phyloP scores from a whole-genome alignment of 1,140 invertebrate genomes.

The Leptoteleia sp. region DNA sequence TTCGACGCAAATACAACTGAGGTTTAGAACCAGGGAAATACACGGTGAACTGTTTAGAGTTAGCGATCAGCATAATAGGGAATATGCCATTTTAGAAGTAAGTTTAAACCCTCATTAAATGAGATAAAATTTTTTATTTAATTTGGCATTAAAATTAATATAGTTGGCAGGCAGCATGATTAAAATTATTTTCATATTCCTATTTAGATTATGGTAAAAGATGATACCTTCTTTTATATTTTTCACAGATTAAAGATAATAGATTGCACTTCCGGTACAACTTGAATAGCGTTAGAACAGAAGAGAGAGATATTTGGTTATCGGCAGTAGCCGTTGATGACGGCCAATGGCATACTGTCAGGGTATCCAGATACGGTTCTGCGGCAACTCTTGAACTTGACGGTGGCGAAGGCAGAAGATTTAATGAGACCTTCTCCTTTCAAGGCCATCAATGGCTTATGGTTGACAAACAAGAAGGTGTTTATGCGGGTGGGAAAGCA shows the following conservation, averaged over 20 bases:
- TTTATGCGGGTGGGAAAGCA: slow-evolving; percentile 96
- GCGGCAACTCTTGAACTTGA: slow-evolving; percentile 96
- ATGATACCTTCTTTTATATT: too few species aligned
- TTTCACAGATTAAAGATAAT: slow-evolving; percentile 89
- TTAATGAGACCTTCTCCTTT: slow-evolving; percentile 96
- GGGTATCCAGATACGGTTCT: slow-evolving; percentile 93
- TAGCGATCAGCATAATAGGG: slow-evolving; percentile 95
- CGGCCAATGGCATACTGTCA: slow-evolving; percentile 98
- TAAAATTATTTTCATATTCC: too few species aligned
- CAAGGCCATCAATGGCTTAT: slow-evolving; percentile 94
- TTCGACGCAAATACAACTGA: slow-evolving; percentile 93
- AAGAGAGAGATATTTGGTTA: slow-evolving; percentile 94
- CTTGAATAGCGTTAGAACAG: slow-evolving; percentile 92
- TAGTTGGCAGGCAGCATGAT: too few species aligned
- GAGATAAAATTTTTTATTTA: too few species aligned
- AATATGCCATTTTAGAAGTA: slow-evolving; percentile 96
- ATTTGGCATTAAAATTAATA: too few species aligned
- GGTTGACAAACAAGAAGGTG: slow-evolving; percentile 96
- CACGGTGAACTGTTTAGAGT: slow-evolving; percentile 95
- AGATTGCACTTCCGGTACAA: slow-evolving; percentile 95
- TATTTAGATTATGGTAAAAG: too few species aligned
- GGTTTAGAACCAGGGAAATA: slow-evolving; percentile 95
- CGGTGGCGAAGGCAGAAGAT: slow-evolving; percentile 95
- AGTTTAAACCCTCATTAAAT: not conserved
- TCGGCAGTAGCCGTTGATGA: slow-evolving; percentile 95